phyloP scores from a whole-genome alignment of 2,797 vertebrate genomes.

The Trachops cirrhosus region DNA sequence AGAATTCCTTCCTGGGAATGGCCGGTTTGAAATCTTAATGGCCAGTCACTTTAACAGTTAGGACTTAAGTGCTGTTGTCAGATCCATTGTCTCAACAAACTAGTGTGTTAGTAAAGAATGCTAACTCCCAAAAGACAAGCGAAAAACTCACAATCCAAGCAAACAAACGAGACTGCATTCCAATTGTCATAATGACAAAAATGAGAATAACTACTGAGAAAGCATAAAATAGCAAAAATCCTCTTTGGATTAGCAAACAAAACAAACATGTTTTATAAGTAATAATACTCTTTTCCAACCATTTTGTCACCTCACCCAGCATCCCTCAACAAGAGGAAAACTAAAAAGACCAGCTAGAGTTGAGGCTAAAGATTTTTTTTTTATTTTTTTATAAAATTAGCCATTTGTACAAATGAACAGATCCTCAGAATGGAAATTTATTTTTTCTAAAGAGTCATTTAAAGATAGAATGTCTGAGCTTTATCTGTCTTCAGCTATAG shows the following conservation, averaged over 20 bases:
- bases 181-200: not conserved
- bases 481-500: not conserved
- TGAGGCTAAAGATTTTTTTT: not conserved
- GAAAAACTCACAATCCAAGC: not conserved
- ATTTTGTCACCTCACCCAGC: fast-evolving
- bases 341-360: not conserved
- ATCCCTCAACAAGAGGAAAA: not conserved
- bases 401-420: not conserved
- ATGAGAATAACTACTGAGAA: not conserved
- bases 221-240: not conserved
- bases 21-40: no score
- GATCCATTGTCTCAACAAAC: not conserved
- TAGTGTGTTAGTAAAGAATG: not conserved
- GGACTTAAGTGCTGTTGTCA: not conserved
- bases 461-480: not conserved
- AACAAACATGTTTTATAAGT: not conserved
- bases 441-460: not conserved
- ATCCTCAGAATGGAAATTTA: not conserved
- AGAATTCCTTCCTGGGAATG: not conserved
- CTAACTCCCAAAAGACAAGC: not conserved
- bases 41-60: not conserved
- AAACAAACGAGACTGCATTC: not conserved
- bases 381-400: not conserved
- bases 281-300: not conserved
- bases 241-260: not conserved